A percentile compares a stretch with the other conserved stretches of the same genome.
Evolutionary conservation across 2,113 vertebrate genomes (phyloP).

Genomic region (Craseonycteris thonglongyai): DNA sequence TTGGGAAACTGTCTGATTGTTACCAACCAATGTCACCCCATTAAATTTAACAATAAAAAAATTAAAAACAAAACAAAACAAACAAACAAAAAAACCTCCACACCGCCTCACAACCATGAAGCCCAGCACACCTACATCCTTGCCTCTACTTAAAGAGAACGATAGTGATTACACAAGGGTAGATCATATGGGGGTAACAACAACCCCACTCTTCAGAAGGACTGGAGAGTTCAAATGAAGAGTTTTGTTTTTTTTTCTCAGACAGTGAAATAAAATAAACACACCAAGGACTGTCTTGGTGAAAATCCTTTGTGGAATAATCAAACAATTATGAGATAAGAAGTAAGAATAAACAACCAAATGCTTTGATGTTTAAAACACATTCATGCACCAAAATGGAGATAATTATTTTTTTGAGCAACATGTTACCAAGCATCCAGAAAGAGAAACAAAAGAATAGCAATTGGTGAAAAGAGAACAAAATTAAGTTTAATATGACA

Average conservation of each 20-base stretch:
- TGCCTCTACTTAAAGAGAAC: background rate
- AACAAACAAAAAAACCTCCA: too few relatives aligned
- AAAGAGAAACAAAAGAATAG: background rate
- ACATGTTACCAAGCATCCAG: slow-evolving; percentile 23
- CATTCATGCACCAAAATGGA: slow-evolving; percentile 24
- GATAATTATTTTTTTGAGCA: slow-evolving; percentile 5
- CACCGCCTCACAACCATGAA: background rate
- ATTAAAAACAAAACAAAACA: too few relatives aligned
- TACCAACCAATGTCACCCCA: too few relatives aligned
- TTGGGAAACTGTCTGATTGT: too few relatives aligned
- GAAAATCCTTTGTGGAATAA: slow-evolving; percentile 31
- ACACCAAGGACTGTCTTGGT: slow-evolving; percentile 12
- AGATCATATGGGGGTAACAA: background rate
- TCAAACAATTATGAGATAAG: slow-evolving; percentile 46
- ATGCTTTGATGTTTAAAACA: slow-evolving; percentile 41
- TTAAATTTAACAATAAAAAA: too few relatives aligned
- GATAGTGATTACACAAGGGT: rapidly evolving
- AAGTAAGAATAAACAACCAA: slow-evolving; percentile 26
- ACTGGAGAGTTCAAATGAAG: slow-evolving; percentile 10
- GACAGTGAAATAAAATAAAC: slow-evolving; percentile 31
- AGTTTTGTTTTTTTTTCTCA: background rate
- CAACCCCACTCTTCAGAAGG: background rate
- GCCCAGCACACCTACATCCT: background rate
- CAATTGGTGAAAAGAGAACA: background rate
- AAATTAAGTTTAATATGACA: background rate